Conservation (phyloP, 2,797 vertebrate species). For the Eurystomus glaucurus region DNA sequence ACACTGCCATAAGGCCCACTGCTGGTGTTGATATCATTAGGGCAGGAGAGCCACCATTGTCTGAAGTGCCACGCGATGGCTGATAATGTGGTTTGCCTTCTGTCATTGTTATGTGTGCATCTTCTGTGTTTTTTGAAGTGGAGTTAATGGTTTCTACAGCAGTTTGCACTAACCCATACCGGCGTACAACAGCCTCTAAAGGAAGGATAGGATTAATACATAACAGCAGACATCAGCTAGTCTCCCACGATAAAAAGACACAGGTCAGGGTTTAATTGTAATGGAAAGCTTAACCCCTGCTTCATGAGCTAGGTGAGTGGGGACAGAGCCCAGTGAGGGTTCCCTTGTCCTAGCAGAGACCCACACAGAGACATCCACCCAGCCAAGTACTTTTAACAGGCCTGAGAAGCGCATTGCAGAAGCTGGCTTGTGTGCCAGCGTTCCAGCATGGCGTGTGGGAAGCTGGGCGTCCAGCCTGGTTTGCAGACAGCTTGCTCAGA, state of each 20-base stretch:
- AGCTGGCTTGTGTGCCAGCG: background rate
- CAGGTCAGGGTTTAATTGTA: background rate
- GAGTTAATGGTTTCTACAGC: background rate
- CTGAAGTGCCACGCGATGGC: rapidly evolving
- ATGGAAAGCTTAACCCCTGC: background rate
- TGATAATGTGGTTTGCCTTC: background rate
- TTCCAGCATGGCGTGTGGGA: rapidly evolving
- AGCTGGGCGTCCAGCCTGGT: rapidly evolving
- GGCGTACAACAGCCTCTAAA: background rate
- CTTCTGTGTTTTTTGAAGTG: background rate
- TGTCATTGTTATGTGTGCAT: background rate
- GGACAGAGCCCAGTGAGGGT: background rate
- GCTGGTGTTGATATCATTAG: background rate
- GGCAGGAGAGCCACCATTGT: background rate
- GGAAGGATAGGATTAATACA: background rate
- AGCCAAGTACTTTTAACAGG: background rate
- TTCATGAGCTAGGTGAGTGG: background rate
- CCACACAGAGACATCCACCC: background rate
- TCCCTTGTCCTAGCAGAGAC: background rate
- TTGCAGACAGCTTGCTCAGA: background rate
- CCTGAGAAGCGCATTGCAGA: background rate
- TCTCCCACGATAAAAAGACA: background rate
- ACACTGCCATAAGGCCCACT: background rate
- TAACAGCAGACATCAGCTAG: background rate
- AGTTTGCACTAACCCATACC: background rate